Evolutionary conservation across 2,888 invertebrate species (phyloP).

Genomic region (Pristionchus entomophagus): DNA sequence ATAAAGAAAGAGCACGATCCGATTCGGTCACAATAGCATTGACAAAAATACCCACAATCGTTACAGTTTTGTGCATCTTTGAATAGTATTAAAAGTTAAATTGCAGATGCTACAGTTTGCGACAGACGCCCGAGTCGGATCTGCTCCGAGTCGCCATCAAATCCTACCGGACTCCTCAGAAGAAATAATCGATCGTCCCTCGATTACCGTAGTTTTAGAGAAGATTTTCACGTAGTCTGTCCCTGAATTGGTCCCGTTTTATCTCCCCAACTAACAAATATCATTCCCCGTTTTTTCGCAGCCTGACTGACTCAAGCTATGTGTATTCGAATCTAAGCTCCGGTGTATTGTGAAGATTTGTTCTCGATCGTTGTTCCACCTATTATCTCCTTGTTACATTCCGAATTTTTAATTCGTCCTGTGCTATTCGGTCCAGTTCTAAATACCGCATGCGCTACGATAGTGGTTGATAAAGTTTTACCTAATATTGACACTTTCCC

Average conservation of each 20-base stretch:
- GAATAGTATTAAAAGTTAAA: too few species aligned
- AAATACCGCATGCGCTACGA: constrained; percentile 17
- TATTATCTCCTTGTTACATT: constrained; percentile 8
- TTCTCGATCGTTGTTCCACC: not conserved
- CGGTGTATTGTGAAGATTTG: not conserved
- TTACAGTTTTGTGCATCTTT: too few species aligned
- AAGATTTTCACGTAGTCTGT: not conserved
- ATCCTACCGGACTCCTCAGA: constrained; percentile 5
- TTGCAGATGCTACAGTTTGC: not conserved
- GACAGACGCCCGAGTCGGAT: constrained; percentile 7
- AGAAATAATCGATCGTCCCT: not conserved
- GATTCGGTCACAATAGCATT: too few species aligned
- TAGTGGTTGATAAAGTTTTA: constrained; percentile 3
- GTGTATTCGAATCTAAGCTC: not conserved
- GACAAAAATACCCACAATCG: too few species aligned
- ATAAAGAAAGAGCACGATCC: too few species aligned
- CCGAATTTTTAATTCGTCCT: not conserved
- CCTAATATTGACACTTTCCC: too few species aligned
- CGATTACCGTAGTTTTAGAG: not conserved
- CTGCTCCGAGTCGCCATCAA: not conserved
- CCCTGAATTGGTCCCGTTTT: constrained; percentile 35
- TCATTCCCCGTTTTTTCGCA: constrained; percentile 1
- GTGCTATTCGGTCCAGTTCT: constrained; percentile 20
- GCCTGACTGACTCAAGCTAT: not conserved
- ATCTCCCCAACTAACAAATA: not conserved